phyloP scores from a whole-genome alignment of 2,797 vertebrate genomes.

The Sciurus vulgaris region DNA sequence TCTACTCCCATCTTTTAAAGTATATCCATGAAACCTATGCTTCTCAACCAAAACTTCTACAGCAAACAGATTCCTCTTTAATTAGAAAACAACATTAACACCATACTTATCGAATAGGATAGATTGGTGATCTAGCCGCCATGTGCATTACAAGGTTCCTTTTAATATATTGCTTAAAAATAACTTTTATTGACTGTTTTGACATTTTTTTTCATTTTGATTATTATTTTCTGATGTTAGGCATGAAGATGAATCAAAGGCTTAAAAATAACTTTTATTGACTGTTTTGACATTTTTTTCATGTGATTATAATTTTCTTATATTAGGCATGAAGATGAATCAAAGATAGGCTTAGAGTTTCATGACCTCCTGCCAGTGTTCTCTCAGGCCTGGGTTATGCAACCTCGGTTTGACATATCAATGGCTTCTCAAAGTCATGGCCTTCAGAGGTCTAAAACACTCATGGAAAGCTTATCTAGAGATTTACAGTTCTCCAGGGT shows the following conservation, averaged over 20 bases:
- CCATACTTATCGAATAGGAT: background rate
- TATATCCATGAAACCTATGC: background rate
- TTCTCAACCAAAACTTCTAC: background rate
- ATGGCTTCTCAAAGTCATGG: background rate
- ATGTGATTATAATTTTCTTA: background rate
- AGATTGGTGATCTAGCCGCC: background rate
- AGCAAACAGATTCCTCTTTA: background rate
- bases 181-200: background rate
- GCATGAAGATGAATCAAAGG: background rate
- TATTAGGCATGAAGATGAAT: background rate
- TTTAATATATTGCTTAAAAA: background rate
- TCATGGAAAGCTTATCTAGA: fast-evolving
- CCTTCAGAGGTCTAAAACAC: background rate
- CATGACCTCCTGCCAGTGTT: background rate
- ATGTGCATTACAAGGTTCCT: too few relatives aligned
- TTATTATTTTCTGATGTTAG: background rate
- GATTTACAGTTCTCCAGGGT: background rate
- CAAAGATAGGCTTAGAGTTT: too few relatives aligned
- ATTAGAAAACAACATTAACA: background rate
- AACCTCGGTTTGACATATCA: background rate
- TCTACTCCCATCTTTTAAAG: background rate
- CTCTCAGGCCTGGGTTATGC: background rate
- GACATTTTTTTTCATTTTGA: background rate
- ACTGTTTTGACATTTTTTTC: background rate
- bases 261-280: background rate